Evolutionary conservation across 2,113 vertebrate species (phyloP).

Genomic region (Apistogramma diplotaenia): DNA sequence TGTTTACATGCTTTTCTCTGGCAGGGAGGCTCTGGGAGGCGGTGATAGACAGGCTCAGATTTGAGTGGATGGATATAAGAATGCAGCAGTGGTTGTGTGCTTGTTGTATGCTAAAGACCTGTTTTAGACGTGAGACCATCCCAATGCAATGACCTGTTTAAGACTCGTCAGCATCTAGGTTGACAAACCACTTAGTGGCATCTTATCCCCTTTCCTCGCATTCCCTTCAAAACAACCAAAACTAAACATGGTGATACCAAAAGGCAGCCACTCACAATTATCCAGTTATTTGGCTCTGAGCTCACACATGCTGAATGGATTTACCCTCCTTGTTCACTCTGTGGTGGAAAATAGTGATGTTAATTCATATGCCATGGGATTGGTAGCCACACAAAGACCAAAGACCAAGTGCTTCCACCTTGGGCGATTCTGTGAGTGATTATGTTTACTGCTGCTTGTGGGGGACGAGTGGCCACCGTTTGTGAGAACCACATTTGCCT

Average conservation of each 20-base stretch:
- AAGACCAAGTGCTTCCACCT: slow-evolving; percentile 67
- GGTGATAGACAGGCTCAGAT: background rate
- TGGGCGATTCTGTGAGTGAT: slow-evolving; percentile 62
- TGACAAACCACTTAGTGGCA: slow-evolving; percentile 17
- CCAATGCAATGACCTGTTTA: background rate
- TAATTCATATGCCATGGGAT: slow-evolving; percentile 68
- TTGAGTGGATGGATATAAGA: background rate
- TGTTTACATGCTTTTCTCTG: background rate
- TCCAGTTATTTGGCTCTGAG: slow-evolving; percentile 66
- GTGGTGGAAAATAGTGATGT: slow-evolving; percentile 68
- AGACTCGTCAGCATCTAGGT: slow-evolving; percentile 15
- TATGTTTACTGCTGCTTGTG: slow-evolving; percentile 68
- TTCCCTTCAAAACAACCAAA: slow-evolving; percentile 58
- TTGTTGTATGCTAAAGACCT: background rate
- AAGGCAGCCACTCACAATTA: slow-evolving; percentile 66
- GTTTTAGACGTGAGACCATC: background rate
- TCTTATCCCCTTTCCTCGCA: slow-evolving; percentile 12
- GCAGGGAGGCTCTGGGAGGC: too few species aligned
- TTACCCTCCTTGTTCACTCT: slow-evolving; percentile 56
- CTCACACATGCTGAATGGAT: slow-evolving; percentile 67
- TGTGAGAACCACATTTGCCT: slow-evolving; percentile 44
- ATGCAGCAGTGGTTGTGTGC: background rate
- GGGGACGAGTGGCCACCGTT: slow-evolving; percentile 59
- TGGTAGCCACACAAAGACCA: slow-evolving; percentile 67
- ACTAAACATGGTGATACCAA: slow-evolving; percentile 61